Base-by-base conservation (phyloP, 2,797 vertebrate genomes). In the Loris lydekkerianus region DNA sequence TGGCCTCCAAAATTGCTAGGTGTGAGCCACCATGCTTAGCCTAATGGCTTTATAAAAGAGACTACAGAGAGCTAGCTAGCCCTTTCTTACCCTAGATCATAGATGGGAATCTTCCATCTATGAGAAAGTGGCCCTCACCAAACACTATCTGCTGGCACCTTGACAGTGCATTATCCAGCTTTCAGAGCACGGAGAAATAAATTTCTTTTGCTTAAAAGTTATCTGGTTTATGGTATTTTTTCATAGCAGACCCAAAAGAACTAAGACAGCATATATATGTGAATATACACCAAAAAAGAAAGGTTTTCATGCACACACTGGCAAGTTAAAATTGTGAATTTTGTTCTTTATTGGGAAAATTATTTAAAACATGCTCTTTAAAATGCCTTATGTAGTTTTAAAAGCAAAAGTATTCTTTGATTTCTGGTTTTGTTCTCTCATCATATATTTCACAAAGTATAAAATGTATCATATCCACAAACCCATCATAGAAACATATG, bases 381-480 rank as follows among this genome's bases (percentile, higher is more conserved):
- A 83, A 70, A n/a, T 40, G 49, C 3, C 60, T 77, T 46, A 46
- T 53, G 43, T 27, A 53, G 11, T 78, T 93, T 86, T 86, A 92
- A 96, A 85, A 83, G 23, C 46, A 46, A 92, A 93, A 53, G 8
- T 63, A 86, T 13, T 58, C n/a, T 56, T 73, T 86, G 7, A 0
- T 40, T 90, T 78, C 58, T 25, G 5, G 58, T 92, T 91, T 77
- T 29, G 69, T 43, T 11, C 37, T 92, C 77, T 88, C 20, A 29
- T 88, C 20, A 29, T 56, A 61, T n/a, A 11, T 87, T 96, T 77
- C 60, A 61, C 60, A 43, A 73, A 63, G 34, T 77, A 93, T 61
- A 58, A 75, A 94, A 82, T 58, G 13, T 84, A 69, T 92, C 77
- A n/a, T 10, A 77, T 61, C n/a, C 29, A 75, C 67, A 95, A 78